phyloP scores from a whole-genome alignment of 2,797 vertebrate species.

The Xenentodon cancila region DNA sequence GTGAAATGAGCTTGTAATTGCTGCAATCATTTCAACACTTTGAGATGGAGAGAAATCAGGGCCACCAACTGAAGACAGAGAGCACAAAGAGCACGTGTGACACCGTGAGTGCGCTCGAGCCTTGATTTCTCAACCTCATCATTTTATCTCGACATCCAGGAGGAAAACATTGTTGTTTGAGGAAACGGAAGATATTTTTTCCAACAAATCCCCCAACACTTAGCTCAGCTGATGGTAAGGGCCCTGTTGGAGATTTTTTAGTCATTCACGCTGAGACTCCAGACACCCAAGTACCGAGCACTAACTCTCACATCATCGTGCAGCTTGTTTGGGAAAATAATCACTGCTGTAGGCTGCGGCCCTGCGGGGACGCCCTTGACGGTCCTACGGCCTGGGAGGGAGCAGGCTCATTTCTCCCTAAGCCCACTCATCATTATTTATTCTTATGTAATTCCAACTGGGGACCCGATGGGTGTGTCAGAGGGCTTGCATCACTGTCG shows the following conservation, averaged over 20 bases:
- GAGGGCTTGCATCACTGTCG: constrained; percentile 68
- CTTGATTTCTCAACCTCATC: not conserved
- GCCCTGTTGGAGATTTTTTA: constrained; percentile 44
- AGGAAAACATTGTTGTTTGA: not conserved
- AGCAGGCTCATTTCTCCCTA: constrained; percentile 56
- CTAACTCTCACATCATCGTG: constrained; percentile 63
- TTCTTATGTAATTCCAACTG: constrained; percentile 73
- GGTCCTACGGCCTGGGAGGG: constrained; percentile 61
- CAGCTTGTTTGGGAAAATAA: constrained; percentile 63
- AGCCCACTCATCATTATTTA: constrained; percentile 67
- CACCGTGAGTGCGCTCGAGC: not conserved
- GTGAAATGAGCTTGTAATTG: too few relatives aligned
- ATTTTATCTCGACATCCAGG: not conserved
- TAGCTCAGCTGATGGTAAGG: constrained; percentile 50
- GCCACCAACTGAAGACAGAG: too few relatives aligned
- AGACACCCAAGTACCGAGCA: constrained; percentile 39
- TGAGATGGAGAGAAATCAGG: too few relatives aligned
- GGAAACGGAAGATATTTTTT: not conserved
- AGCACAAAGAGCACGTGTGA: too few relatives aligned
- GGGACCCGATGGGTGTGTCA: constrained; percentile 61
- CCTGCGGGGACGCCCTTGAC: constrained; percentile 42
- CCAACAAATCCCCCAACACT: not conserved
- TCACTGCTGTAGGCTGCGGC: constrained; percentile 50
- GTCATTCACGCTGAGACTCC: constrained; percentile 38
- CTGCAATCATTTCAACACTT: too few relatives aligned